Base-by-base conservation (phyloP, 2,888 invertebrate species). In the Tillus elongatus region DNA sequence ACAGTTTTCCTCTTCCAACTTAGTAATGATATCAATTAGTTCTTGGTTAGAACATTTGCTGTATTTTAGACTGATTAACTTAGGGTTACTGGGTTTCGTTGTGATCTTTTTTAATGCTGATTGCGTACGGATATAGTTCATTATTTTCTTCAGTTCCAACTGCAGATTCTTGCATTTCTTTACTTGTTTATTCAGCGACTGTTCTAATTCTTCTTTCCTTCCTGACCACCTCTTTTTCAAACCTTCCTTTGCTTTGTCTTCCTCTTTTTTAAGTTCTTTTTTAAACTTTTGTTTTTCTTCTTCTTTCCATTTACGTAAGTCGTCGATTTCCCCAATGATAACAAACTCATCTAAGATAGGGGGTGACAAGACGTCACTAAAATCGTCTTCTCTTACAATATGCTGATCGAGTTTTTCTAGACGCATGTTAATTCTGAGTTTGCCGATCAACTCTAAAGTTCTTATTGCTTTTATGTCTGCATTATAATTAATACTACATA, bases 231-330 rank as follows among this genome's bases (percentile, higher is more conserved):
- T 11, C 53, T n/a, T 11, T 42, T 42, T 10, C 45, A 6, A 19
- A 8, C n/a, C 6, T n/a, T 8, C 6, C 24, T 19, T 19, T 8
- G 24, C 41, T 30, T 50, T 44, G 39, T 51, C 44, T 24, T 43
- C 51, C 3, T 45, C 41, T 2, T 34, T 13, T 24, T 52, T 48
- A 52, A 79, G 74, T 61, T 78, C 77, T 28, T 63, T 58, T 51
- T 74, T 70, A 51, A 77, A 83, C 4, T 74, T 54, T 41, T 74
- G 70, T 52, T 79, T 76, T 51, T 82, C 77, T 14, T 72, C 68
- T 42, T 75, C 73, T 53, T 82, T 85, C 84, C 85, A 86, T 13
- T 75, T 75, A 52, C 81, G 80, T 2, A 86, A 62, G 42, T 82
- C 81, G 19, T 75, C 70, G 0, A 82, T 72, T 47, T 76, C 72